A percentile compares a stretch with the other conserved stretches of the same genome.
These are phyloP conservation scores for Brachionus angularis DNA, from an alignment of 1,140 invertebrate species.

Conservation along the genomic window DNA sequence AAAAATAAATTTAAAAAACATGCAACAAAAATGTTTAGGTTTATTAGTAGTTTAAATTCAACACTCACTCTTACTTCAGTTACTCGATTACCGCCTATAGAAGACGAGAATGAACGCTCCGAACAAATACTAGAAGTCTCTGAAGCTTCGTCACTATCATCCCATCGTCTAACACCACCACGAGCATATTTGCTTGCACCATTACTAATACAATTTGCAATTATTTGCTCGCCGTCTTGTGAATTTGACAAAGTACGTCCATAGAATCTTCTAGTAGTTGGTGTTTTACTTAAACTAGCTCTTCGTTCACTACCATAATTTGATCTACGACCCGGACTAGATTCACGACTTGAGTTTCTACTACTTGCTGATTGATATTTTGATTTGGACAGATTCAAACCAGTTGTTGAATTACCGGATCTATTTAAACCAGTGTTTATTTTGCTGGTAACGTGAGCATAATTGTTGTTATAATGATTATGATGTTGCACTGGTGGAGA, in stretches of 20 bases:
- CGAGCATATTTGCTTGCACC: slow-evolving; percentile 12
- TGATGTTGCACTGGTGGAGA: neutral
- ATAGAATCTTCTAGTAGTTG: neutral
- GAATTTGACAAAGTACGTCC: neutral
- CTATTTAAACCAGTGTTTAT: slow-evolving; percentile 1
- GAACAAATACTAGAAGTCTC: slow-evolving; percentile 91
- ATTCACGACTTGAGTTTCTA: slow-evolving; percentile 43
- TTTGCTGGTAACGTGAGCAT: slow-evolving; percentile 15
- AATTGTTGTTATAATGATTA: no score
- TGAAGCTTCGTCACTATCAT: slow-evolving; percentile 67
- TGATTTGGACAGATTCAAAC: no score
- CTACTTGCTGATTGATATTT: slow-evolving; percentile 26
- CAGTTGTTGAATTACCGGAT: slow-evolving; percentile 16
- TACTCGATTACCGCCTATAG: slow-evolving; percentile 62
- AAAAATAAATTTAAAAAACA: slow-evolving; percentile 63
- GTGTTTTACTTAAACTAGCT: neutral
- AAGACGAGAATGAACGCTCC: slow-evolving; percentile 80
- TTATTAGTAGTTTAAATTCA: slow-evolving; percentile 26
- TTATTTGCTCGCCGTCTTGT: slow-evolving; percentile 12
- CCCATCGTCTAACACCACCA: neutral
- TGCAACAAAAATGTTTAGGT: slow-evolving; percentile 64
- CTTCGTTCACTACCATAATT: slow-evolving; percentile 4
- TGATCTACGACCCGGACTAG: slow-evolving; percentile 44
- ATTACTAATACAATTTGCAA: neutral
- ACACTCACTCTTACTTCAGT: slow-evolving; percentile 69